Evolutionary conservation across 2,113 vertebrate genomes (phyloP).

Genomic region (Sorex araneus): DNA sequence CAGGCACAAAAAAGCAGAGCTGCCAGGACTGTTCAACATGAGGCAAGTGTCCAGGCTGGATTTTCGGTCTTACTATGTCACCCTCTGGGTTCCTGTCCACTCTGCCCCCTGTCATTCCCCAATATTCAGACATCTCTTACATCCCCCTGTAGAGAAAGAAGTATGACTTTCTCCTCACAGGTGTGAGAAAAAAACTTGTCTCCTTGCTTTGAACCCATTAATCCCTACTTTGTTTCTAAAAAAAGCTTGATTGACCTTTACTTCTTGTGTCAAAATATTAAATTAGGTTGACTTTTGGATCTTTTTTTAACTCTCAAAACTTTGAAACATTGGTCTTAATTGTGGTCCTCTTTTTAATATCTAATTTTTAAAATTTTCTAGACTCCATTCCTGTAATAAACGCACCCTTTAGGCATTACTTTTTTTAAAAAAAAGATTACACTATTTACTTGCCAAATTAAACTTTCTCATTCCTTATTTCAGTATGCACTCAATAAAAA

Average conservation of each 20-base stretch:
- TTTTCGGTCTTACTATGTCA: no score
- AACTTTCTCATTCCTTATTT: slow-evolving; percentile 17
- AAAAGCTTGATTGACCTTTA: not conserved
- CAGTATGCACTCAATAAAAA: slow-evolving; percentile 1
- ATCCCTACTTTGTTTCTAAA: slow-evolving; percentile 6
- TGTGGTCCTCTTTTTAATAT: not conserved
- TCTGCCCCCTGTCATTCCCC: no score
- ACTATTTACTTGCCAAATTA: slow-evolving; percentile 32
- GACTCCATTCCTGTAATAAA: not conserved
- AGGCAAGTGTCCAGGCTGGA: no score
- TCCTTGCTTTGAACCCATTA: slow-evolving; percentile 3
- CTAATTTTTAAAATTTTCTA: not conserved
- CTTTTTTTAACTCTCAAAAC: not conserved
- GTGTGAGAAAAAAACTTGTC: not conserved
- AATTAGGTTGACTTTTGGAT: no score
- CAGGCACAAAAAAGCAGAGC: no score
- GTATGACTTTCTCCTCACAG: not conserved
- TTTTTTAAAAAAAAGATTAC: not conserved
- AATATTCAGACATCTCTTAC: not conserved
- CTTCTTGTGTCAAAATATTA: not conserved
- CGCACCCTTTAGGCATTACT: not conserved
- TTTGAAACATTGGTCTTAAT: not conserved
- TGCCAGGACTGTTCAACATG: no score
- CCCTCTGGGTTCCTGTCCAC: no score
- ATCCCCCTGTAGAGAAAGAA: not conserved